A percentile compares a stretch with the other conserved stretches of the same genome.
Conservation (phyloP, 2,113 vertebrate species). For the Todiramphus saurophagus region DNA sequence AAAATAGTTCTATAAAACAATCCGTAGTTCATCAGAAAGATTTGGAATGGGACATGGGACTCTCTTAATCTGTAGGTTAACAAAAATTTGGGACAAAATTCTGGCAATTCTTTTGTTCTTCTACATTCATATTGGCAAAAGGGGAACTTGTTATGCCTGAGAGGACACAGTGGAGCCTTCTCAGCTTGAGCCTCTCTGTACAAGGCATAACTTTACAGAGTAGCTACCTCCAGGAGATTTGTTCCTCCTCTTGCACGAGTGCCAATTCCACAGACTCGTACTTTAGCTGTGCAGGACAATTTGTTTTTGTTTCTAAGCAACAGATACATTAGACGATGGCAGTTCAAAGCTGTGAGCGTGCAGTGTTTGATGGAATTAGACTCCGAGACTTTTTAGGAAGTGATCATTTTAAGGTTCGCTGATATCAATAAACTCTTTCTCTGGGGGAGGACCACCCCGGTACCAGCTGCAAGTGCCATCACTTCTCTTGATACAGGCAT, state of each 20-base stretch:
- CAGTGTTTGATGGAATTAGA: not conserved
- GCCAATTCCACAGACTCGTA: not conserved
- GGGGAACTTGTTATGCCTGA: not conserved
- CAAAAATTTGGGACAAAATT: not conserved
- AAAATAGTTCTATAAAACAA: constrained; percentile 33
- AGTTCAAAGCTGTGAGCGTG: constrained; percentile 5
- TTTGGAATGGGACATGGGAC: not conserved
- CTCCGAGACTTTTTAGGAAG: not conserved
- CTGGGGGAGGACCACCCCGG: constrained; percentile 76
- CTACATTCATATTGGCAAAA: constrained; percentile 48
- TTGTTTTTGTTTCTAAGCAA: constrained; percentile 4
- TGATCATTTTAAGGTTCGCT: constrained; percentile 79
- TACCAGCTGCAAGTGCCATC: constrained; percentile 91
- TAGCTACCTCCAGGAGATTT: not conserved
- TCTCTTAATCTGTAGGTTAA: constrained; percentile 20
- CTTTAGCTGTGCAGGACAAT: constrained; percentile 10
- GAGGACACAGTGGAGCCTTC: not conserved
- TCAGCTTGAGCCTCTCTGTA: not conserved
- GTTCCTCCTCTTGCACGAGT: not conserved
- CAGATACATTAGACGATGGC: not conserved
- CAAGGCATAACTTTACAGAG: not conserved
- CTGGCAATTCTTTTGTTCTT: not conserved
- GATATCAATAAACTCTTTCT: constrained; percentile 86
- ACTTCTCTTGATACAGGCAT: constrained; percentile 84
- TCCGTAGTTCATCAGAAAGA: not conserved